phyloP scores from a whole-genome alignment of 2,797 vertebrate genomes.

The Pseudocheirus occidentalis region DNA sequence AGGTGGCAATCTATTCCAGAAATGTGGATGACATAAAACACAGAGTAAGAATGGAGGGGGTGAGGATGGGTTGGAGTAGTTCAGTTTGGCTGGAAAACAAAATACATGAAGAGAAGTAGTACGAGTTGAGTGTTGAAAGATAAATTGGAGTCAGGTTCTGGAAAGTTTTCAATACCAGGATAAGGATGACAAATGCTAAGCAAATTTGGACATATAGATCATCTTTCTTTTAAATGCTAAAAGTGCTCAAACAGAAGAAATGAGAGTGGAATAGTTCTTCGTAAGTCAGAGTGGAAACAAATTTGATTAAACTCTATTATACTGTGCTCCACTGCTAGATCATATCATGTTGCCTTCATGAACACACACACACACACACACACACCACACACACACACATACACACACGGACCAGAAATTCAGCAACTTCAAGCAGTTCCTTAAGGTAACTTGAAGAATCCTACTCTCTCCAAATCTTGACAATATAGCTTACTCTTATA shows the following conservation, averaged over 20 bases:
- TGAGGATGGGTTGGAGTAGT: background rate
- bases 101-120: background rate
- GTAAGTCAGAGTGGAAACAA: background rate
- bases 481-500: background rate
- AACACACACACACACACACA: background rate
- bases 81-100: background rate
- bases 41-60: background rate
- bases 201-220: background rate
- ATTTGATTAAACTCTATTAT: background rate
- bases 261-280: background rate
- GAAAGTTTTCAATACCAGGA: background rate
- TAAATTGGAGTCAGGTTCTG: background rate
- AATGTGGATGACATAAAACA: background rate
- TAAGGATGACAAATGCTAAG: background rate
- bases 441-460: conserved; percentile 10
- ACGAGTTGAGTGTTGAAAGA: background rate
- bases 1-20: background rate
- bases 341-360: background rate
- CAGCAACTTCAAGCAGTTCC: conserved; percentile 10
- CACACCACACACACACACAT: too few relatives aligned
- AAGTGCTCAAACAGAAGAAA: background rate
- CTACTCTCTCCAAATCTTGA: background rate
- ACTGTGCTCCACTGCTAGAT: background rate
- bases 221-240: conserved; percentile 11
- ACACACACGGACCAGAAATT: background rate